Evolutionary conservation across 2,113 vertebrate species (phyloP), one percentile per base, ranked within the genome.

Genomic region (Aspidoscelis tigris): DNA sequence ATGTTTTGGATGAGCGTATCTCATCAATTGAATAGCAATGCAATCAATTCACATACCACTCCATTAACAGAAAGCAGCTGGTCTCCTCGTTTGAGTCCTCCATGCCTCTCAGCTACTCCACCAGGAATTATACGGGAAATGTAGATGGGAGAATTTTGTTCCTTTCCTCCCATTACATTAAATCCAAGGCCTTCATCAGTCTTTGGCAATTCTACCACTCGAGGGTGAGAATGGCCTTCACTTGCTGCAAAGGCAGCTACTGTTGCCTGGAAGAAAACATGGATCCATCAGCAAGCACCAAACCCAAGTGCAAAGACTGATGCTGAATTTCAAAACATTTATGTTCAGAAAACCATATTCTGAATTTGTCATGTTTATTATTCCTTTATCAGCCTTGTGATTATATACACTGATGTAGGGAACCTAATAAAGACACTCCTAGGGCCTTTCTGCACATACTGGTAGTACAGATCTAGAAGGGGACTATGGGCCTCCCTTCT

Each of bases 51-150:
- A 96, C 99, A 76, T 97, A 99, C 98, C 98, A 99, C 98, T 86
- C 98, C 98, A 6, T 99, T 99, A 93, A 99, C 99, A 1, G 99
- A 99, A 83, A 99, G 96, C 76, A 99, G 97, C 95, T 99, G 99
- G 93, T 99, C 99, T n/a, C 99, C 99, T 88, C 98, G 95, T 92
- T 99, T 99, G 43, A 99, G 97, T 78, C 99, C 98, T 71, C 99
- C 98, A 0, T 99, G 98, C 89, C 98, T 96, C 95, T 99, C 99
- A 0, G 98, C 99, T 89, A 99, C 97, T 78, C 99, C 99, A 87
- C 98, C 99, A 5, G 99, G 98, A 93, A 99, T 99, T 94, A 99
- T 99, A 92, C 99, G 98, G 64, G 98, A 99, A 94, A 99, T 99
- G 91, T 99, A 99, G 92, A 99, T 99, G 22, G 99, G 99, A 2